These are phyloP conservation scores for Hoplostethus atlanticus DNA, from an alignment of 2,797 vertebrate species.

Conservation along the genomic window DNA sequence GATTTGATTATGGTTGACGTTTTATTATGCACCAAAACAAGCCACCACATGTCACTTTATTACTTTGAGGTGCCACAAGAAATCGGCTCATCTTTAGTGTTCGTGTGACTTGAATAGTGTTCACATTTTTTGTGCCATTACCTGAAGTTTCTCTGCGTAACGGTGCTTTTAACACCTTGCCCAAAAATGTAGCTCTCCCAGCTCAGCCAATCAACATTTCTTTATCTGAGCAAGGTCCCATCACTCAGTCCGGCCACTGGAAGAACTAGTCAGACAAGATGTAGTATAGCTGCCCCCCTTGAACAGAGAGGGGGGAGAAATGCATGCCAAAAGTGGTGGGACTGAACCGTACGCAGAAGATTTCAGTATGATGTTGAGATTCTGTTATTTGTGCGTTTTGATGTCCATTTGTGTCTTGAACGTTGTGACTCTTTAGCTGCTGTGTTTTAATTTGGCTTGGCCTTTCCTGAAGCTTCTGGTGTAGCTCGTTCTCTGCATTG, in stretches of 20 bases:
- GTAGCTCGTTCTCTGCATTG: conserved; percentile 11
- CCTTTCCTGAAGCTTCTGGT: background rate
- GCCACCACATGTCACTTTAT: too few species aligned
- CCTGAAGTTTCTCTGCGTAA: conserved; percentile 1
- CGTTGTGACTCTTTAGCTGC: conserved; percentile 6
- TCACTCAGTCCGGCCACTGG: conserved; percentile 30
- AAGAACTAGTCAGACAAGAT: conserved; percentile 54
- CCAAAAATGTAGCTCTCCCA: conserved; percentile 2
- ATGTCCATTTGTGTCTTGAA: background rate
- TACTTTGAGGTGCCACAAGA: too few species aligned
- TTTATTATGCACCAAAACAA: too few species aligned
- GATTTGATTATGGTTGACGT: too few species aligned
- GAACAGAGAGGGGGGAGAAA: background rate
- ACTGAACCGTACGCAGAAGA: background rate
- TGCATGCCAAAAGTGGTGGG: background rate
- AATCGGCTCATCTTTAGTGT: background rate
- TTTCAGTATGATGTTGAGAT: background rate
- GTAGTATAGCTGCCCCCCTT: conserved; percentile 1
- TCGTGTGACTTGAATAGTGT: background rate
- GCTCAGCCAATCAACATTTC: background rate
- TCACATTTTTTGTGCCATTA: conserved; percentile 4
- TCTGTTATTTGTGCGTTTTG: background rate
- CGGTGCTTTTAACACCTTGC: background rate
- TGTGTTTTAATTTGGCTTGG: background rate
- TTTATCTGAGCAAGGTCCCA: conserved; percentile 22